These are phyloP conservation scores for Chorisops tibialis DNA, from an alignment of 2,888 invertebrate species.

Conservation along the genomic window DNA sequence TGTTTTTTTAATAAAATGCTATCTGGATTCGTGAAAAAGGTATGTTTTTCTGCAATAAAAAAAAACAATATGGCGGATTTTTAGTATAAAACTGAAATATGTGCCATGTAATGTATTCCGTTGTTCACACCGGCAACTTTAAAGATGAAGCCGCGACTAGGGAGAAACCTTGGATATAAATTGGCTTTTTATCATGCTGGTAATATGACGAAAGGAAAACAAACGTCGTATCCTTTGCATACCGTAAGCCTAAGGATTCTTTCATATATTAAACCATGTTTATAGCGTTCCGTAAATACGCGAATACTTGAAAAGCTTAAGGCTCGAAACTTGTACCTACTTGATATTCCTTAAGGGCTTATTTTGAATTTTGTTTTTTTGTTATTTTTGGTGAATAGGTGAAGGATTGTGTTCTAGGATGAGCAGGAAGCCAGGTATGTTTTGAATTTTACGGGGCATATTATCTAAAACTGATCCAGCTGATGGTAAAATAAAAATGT, in stretches of 20 bases:
- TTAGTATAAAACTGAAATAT: conserved; percentile 3
- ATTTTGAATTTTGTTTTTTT: background rate
- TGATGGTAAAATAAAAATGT: too few relatives aligned
- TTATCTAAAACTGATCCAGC: too few relatives aligned
- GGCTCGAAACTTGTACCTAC: background rate
- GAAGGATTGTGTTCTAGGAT: too few relatives aligned
- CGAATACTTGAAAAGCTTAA: background rate
- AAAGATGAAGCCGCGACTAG: too few relatives aligned
- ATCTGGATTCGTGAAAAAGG: too few relatives aligned
- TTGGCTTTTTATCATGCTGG: conserved; percentile 13
- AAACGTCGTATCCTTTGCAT: too few relatives aligned
- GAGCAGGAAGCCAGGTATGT: too few relatives aligned
- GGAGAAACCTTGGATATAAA: conserved; percentile 13
- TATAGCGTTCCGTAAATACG: background rate
- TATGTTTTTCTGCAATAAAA: too few relatives aligned
- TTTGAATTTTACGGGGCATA: too few relatives aligned
- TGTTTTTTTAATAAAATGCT: too few relatives aligned
- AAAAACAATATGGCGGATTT: background rate
- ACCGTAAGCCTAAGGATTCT: too few relatives aligned
- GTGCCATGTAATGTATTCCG: background rate
- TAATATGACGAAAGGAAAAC: too few relatives aligned
- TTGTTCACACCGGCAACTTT: background rate
- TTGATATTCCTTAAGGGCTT: conserved; percentile 4
- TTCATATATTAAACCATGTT: conserved; percentile 1
- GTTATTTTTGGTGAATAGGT: background rate